Evolutionary conservation across 1,140 invertebrate genomes (phyloP).

Genomic region (Araneus ventricosus): DNA sequence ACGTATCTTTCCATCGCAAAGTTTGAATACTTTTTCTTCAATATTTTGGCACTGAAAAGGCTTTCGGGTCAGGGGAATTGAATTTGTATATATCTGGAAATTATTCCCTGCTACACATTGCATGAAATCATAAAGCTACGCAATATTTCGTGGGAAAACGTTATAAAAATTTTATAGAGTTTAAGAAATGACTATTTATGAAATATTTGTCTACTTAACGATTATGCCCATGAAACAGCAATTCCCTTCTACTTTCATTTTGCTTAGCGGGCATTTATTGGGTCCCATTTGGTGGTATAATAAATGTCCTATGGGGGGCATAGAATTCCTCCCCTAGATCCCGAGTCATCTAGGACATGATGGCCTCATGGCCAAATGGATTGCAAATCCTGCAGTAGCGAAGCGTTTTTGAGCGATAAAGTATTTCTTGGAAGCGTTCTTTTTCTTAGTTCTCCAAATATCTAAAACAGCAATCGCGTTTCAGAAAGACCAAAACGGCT

Average conservation of each 20-base stretch:
- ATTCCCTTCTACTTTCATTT: conserved; percentile 48
- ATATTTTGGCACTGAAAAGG: background rate
- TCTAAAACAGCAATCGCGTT: conserved; percentile 62
- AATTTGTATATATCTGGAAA: background rate
- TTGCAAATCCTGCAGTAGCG: conserved; percentile 59
- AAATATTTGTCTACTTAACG: conserved; percentile 37
- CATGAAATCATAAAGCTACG: background rate
- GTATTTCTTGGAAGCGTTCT: conserved; percentile 36
- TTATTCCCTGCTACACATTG: background rate
- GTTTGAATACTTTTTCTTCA: background rate
- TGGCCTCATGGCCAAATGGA: conserved; percentile 67
- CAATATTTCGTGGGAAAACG: conserved; percentile 2
- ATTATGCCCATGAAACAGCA: conserved; percentile 46
- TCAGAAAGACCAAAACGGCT: conserved; percentile 44
- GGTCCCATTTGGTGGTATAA: conserved; percentile 55
- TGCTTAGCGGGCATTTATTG: conserved; percentile 49
- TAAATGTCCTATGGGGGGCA: conserved; percentile 45
- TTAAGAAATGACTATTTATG: conserved; percentile 17
- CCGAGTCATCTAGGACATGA: conserved; percentile 49
- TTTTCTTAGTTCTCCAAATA: conserved; percentile 55
- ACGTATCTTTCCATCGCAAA: background rate
- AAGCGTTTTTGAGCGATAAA: conserved; percentile 53
- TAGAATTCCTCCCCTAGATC: background rate
- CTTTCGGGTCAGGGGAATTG: background rate
- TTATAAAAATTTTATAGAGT: conserved; percentile 49